These are phyloP conservation scores for Otocyon megalotis DNA, from an alignment of 2,113 vertebrate genomes.

Conservation along the genomic window DNA sequence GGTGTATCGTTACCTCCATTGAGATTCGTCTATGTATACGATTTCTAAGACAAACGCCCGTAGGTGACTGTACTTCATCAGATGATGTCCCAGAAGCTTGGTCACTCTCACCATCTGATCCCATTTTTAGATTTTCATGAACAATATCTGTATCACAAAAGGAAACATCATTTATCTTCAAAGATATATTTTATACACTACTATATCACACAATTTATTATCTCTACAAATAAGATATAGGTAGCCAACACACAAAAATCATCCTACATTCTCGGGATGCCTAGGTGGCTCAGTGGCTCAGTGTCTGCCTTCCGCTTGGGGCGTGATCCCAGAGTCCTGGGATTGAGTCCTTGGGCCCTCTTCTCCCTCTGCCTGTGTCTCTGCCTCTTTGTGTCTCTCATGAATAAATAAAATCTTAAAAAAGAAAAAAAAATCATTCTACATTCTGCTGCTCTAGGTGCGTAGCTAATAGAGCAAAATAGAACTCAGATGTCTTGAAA, in stretches of 20 bases:
- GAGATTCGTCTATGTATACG: constrained; percentile 96
- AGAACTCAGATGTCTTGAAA: constrained; percentile 20
- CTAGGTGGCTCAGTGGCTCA: no score
- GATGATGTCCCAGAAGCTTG: constrained; percentile 99
- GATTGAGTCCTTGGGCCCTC: no score
- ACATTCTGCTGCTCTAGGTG: background rate
- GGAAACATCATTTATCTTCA: constrained; percentile 37
- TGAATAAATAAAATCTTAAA: no score
- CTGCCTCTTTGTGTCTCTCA: no score
- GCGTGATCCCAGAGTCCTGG: no score
- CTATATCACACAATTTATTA: background rate
- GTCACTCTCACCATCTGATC: constrained; percentile 99
- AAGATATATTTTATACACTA: constrained; percentile 4
- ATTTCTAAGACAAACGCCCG: constrained; percentile 97
- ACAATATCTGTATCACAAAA: constrained; percentile 93
- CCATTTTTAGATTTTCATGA: constrained; percentile 99
- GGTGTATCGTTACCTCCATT: constrained; percentile 92
- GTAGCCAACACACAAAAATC: constrained; percentile 8
- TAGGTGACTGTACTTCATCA: constrained; percentile 98
- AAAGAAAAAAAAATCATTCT: background rate
- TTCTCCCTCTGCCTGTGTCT: no score
- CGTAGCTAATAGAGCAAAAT: constrained; percentile 29
- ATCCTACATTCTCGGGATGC: background rate
- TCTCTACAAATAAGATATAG: background rate
- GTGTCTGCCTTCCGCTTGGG: no score